A percentile compares a stretch with the other conserved stretches of the same genome.
These are phyloP conservation scores for Protophormia terraenovae DNA, from an alignment of 2,888 invertebrate species.

Conservation along the genomic window DNA sequence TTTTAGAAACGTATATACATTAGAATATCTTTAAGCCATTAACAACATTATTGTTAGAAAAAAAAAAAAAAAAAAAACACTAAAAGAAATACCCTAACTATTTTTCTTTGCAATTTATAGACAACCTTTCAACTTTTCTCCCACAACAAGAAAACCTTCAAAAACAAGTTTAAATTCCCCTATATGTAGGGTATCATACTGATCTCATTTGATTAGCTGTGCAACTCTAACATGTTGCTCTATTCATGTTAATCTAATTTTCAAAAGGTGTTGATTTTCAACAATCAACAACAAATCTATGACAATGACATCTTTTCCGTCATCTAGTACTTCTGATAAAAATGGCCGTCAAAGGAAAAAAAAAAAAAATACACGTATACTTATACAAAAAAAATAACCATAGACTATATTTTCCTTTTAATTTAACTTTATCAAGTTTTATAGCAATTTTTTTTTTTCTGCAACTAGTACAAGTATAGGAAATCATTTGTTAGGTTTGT, in stretches of 20 bases:
- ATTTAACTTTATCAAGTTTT: slow-evolving; percentile 7
- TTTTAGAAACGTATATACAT: too few relatives aligned
- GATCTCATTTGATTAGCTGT: background rate
- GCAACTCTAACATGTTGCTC: background rate
- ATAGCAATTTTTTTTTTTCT: background rate
- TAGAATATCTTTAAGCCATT: too few relatives aligned
- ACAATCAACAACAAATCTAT: slow-evolving; percentile 34
- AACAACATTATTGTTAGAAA: too few relatives aligned
- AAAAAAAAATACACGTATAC: background rate
- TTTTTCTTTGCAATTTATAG: too few relatives aligned
- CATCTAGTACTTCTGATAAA: slow-evolving; percentile 3
- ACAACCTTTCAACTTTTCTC: background rate
- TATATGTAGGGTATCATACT: background rate
- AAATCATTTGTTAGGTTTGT: slow-evolving; percentile 54
- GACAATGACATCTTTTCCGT: slow-evolving; percentile 51
- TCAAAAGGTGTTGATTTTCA: slow-evolving; percentile 38
- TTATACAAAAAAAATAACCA: too few relatives aligned
- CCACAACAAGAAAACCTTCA: background rate
- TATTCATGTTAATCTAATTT: background rate
- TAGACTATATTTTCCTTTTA: slow-evolving; percentile 28
- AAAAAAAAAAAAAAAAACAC: too few relatives aligned
- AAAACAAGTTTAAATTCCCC: background rate
- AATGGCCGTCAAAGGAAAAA: slow-evolving; percentile 13
- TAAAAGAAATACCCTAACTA: too few relatives aligned
- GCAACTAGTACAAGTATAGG: slow-evolving; percentile 37